These are phyloP conservation scores for Drosophila pandora DNA, from an alignment of 1,140 invertebrate species.

Conservation along the genomic window DNA sequence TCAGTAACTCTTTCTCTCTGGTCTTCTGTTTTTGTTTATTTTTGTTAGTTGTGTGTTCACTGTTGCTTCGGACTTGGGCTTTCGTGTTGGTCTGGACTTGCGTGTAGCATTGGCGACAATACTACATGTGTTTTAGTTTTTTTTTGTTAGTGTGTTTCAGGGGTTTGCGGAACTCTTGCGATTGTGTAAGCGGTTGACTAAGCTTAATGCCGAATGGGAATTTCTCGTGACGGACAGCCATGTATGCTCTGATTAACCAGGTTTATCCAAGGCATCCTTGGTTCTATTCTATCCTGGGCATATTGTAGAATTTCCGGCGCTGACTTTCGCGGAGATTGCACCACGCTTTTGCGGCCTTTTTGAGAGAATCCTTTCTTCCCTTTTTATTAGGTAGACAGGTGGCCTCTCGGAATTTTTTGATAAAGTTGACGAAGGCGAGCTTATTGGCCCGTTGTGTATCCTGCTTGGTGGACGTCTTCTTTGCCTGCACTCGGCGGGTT, in stretches of 20 bases:
- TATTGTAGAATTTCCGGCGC: neutral
- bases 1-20: neutral
- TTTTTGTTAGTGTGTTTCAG: neutral
- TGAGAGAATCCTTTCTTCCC: neutral
- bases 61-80: constrained; percentile 10
- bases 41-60: neutral
- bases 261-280: neutral
- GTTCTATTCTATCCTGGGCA: neutral
- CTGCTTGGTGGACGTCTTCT: neutral
- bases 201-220: constrained; percentile 63
- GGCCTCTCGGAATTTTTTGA: neutral
- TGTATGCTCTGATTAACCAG: constrained; percentile 47
- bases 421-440: neutral
- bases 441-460: neutral
- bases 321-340: neutral
- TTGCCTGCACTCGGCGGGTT: neutral
- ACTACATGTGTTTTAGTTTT: constrained; percentile 35
- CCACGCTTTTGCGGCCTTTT: constrained; percentile 1
- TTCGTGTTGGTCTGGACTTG: constrained; percentile 53
- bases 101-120: constrained; percentile 41
- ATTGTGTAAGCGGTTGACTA: constrained; percentile 71
- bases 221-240: constrained; percentile 62
- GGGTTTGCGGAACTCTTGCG: constrained; percentile 28
- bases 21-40: neutral
- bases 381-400: neutral